phyloP scores from a whole-genome alignment of 2,113 vertebrate genomes.

The Probosciger aterrimus region DNA sequence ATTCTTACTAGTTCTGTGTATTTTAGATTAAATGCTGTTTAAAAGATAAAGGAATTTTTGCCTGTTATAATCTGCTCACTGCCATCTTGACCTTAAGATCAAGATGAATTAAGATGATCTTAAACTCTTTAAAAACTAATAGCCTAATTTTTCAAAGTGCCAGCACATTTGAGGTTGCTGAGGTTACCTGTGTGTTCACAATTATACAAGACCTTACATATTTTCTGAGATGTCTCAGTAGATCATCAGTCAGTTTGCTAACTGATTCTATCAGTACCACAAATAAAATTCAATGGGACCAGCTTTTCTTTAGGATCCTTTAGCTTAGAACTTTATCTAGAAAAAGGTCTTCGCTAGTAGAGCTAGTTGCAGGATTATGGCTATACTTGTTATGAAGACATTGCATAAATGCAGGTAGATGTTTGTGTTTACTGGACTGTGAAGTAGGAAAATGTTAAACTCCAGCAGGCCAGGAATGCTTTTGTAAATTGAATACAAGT shows the following conservation, averaged over 20 bases:
- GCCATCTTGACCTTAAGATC: neutral
- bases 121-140: neutral
- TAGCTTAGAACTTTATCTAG: neutral
- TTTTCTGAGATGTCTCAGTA: neutral
- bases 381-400: neutral
- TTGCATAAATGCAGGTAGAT: neutral
- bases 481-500: neutral
- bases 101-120: neutral
- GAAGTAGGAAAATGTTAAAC: neutral
- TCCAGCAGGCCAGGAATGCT: neutral
- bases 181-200: neutral
- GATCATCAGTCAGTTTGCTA: neutral
- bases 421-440: neutral
- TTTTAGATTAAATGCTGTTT: neutral
- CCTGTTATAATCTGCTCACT: neutral
- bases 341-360: neutral
- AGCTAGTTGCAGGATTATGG: neutral
- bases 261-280: neutral
- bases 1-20: neutral
- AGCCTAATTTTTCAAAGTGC: neutral
- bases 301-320: neutral
- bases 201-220: neutral
- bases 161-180: neutral
- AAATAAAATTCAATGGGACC: neutral
- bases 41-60: neutral